Evolutionary conservation across 2,113 vertebrate genomes (phyloP), one percentile per base, ranked within the genome.

Genomic region (Dipodomys spectabilis): DNA sequence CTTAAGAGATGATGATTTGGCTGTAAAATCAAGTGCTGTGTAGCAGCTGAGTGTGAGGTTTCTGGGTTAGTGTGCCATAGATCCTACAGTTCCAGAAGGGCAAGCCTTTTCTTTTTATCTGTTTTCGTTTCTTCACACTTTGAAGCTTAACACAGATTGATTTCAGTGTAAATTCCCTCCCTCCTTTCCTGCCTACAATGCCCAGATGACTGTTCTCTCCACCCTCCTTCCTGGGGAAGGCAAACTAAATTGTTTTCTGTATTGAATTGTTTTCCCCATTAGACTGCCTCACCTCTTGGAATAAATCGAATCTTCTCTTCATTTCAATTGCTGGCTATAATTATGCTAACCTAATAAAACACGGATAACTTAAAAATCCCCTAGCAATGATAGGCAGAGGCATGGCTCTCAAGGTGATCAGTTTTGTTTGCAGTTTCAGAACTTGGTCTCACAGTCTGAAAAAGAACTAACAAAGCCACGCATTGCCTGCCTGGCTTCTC

Each of bases 31-130:
- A 82, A 85, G 88, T 60, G 49, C 28, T 85, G 25, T 93, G 78
- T 72, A 77, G 30, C 28, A 90, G 75, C 16, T 0, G 30, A 28
- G 71, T 62, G 68, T 79, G 71, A 82, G 80, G 79, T 96, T 91
- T 95, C 93, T 90, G 53, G 93, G 88, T 86, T 92, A 88, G 45
- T 88, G 71, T 85, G 71, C 78, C 85, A n/a, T 57, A 19, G 84
- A 75, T 87, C 39, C 80, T 69, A 49, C n/a, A 82, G 69, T 75
- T 82, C 44, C 87, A 88, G 79, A 64, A 68, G 7, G 32, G 91
- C 71, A 65, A 79, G 89, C 53, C 69, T 79, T 57, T 16, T 16
- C 93, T 57, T 18, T 18, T 57, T 57, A 39, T 39, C 39, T 39
- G 39, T 39, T 39, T 39, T 39, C 39, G 18, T 18, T 18, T 18